Percentiles rank a stretch among this genome's conserved stretches.
These are phyloP conservation scores for Psittacus erithacus DNA, from an alignment of 2,113 vertebrate species.

Conservation along the genomic window DNA sequence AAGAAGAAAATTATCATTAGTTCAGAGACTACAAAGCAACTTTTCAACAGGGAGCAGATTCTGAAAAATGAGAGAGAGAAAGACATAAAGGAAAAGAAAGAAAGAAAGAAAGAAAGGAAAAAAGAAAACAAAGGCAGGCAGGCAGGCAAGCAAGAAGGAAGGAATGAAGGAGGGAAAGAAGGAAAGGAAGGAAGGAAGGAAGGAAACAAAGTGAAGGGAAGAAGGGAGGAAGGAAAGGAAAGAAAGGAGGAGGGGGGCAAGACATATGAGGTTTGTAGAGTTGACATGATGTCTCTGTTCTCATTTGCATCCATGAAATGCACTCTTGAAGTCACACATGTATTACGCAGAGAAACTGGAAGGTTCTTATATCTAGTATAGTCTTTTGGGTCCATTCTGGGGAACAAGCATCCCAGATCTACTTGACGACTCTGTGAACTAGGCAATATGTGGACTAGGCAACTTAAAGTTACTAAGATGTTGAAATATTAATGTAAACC, in stretches of 20 bases:
- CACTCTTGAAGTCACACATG: fast-evolving
- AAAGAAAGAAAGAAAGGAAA: background rate
- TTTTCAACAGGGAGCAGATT: background rate
- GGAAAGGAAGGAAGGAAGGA: too few species aligned
- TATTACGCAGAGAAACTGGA: background rate
- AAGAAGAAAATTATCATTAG: background rate
- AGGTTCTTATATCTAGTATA: background rate
- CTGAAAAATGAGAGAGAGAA: background rate
- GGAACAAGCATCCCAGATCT: background rate
- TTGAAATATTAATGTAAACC: background rate
- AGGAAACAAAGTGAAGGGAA: too few species aligned
- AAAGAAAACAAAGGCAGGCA: too few species aligned
- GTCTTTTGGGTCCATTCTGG: background rate
- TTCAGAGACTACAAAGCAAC: background rate
- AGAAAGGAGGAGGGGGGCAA: background rate
- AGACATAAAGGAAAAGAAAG: too few species aligned
- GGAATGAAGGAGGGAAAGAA: background rate
- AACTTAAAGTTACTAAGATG: background rate
- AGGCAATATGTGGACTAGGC: background rate
- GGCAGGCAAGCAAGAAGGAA: too few species aligned
- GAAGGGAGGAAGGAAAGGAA: too few species aligned
- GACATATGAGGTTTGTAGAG: background rate
- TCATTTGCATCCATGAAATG: background rate
- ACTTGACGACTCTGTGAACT: background rate
- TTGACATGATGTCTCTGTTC: background rate